phyloP scores from a whole-genome alignment of 2,797 vertebrate genomes.

The Myripristis murdjan region DNA sequence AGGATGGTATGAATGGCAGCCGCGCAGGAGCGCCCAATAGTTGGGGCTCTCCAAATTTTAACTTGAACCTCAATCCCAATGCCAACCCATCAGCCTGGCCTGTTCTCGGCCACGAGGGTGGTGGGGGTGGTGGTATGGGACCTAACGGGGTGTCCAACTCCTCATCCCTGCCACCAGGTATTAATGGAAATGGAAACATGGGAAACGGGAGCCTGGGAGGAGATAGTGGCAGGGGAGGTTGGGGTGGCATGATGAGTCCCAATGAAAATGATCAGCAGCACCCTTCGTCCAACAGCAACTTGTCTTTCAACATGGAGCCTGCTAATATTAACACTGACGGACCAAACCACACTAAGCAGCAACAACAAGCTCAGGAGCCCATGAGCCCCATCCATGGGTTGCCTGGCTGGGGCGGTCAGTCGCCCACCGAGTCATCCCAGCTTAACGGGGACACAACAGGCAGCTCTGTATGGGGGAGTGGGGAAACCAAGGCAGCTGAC shows the following conservation, averaged over 20 bases:
- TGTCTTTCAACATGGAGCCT: constrained; percentile 96
- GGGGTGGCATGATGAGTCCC: constrained; percentile 91
- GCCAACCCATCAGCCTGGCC: constrained; percentile 98
- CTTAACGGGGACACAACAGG: constrained; percentile 91
- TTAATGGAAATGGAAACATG: constrained; percentile 80
- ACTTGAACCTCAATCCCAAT: constrained; percentile 98
- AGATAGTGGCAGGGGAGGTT: constrained; percentile 85
- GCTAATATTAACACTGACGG: constrained; percentile 97
- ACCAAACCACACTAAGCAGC: constrained; percentile 96
- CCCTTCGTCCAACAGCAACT: constrained; percentile 91
- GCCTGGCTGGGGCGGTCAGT: constrained; percentile 93
- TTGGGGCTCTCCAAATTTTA: constrained; percentile 90
- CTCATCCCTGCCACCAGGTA: constrained; percentile 70
- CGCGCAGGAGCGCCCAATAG: constrained; percentile 68
- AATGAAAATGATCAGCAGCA: constrained; percentile 86
- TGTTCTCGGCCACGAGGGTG: constrained; percentile 92
- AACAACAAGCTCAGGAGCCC: constrained; percentile 81
- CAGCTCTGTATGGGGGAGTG: constrained; percentile 92
- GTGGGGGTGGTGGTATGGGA: constrained; percentile 87
- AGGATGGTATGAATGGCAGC: constrained; percentile 84
- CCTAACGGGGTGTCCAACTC: constrained; percentile 69
- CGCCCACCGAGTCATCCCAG: constrained; percentile 94
- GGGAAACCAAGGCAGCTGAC: constrained; percentile 90
- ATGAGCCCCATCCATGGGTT: constrained; percentile 92
- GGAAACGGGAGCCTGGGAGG: constrained; percentile 89